phyloP scores from a whole-genome alignment of 2,888 invertebrate genomes.

The Agapostemon virescens region DNA sequence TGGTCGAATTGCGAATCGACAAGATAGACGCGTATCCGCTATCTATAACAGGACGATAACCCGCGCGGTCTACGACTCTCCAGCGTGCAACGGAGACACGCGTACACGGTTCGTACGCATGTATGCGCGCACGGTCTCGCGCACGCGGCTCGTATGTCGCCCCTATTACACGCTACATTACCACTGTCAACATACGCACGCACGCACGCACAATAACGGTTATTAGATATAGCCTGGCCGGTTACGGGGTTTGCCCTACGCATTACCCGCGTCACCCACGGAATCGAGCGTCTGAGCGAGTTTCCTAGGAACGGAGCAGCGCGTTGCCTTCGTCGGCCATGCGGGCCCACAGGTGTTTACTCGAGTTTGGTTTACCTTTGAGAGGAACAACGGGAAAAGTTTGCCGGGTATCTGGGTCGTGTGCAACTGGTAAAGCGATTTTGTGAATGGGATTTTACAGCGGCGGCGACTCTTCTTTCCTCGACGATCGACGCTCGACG shows the following conservation, averaged over 20 bases:
- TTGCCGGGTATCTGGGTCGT: constrained; percentile 31
- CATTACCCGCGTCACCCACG: constrained; percentile 56
- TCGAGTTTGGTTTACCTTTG: constrained; percentile 28
- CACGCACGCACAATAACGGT: constrained; percentile 74
- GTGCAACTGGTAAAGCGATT: constrained; percentile 33
- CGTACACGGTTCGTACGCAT: background rate
- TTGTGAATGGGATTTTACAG: constrained; percentile 10
- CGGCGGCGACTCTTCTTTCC: background rate
- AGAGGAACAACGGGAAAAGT: constrained; percentile 26
- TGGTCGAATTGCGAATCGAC: constrained; percentile 1
- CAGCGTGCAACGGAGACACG: background rate
- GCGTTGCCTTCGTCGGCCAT: background rate
- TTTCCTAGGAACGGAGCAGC: background rate
- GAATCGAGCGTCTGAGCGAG: constrained; percentile 41
- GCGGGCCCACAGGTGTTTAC: constrained; percentile 29
- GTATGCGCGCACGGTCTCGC: constrained; percentile 9
- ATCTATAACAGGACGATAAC: background rate
- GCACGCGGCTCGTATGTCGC: constrained; percentile 58
- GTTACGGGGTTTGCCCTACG: constrained; percentile 64
- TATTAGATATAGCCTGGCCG: constrained; percentile 71
- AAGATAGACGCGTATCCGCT: background rate
- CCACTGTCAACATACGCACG: constrained; percentile 74
- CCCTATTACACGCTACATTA: constrained; percentile 74
- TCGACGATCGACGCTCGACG: background rate
- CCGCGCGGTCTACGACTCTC: constrained; percentile 1